phyloP scores from a whole-genome alignment of 2,113 vertebrate genomes.

The Pristiophorus japonicus region DNA sequence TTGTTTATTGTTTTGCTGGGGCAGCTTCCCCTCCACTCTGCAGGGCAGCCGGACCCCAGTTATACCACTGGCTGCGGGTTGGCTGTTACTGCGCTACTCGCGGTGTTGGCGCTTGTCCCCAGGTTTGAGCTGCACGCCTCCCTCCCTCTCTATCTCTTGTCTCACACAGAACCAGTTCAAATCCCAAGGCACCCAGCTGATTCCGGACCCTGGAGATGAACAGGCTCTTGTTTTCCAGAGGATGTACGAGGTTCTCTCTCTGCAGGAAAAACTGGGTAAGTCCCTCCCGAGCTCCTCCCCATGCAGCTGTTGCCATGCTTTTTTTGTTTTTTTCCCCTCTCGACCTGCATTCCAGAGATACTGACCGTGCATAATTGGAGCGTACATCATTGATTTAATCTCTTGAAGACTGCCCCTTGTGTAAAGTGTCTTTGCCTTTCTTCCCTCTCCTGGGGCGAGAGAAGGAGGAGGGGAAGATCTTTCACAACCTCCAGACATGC shows the following conservation, averaged over 20 bases:
- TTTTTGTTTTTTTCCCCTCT: background rate
- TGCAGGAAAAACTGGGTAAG: conserved; percentile 57
- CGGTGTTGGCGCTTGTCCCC: background rate
- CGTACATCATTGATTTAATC: no score
- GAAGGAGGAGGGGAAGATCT: background rate
- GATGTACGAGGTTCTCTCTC: conserved; percentile 50
- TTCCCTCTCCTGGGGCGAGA: no score
- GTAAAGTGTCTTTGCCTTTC: no score
- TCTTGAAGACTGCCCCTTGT: no score
- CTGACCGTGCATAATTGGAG: background rate
- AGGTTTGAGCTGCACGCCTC: background rate
- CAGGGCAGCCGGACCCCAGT: background rate
- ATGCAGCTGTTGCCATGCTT: background rate
- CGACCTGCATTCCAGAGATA: background rate
- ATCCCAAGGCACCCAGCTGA: conserved; percentile 55
- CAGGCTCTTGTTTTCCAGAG: conserved; percentile 57
- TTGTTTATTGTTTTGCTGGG: no score
- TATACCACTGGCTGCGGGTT: background rate
- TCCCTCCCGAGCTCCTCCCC: background rate
- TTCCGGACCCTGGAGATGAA: conserved; percentile 47
- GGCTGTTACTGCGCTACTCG: background rate
- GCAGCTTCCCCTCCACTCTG: no score
- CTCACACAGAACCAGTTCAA: conserved; percentile 56
- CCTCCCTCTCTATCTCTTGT: background rate
- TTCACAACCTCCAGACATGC: background rate